Evolutionary conservation across 1,140 invertebrate species (phyloP).

Genomic region (Saccostrea glomerata): DNA sequence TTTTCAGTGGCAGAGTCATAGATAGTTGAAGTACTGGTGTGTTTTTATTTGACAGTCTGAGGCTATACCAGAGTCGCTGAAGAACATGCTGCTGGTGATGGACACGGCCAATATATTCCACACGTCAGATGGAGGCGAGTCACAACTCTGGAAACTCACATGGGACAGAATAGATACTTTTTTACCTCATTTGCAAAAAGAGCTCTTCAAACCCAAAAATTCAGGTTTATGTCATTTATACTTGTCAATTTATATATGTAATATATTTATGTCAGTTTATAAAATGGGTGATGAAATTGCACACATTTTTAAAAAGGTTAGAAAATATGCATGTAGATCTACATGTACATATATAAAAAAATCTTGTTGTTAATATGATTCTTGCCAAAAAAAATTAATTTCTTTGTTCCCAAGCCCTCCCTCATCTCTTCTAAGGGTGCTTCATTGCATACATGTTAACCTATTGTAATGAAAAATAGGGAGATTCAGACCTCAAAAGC

Average conservation of each 20-base stretch:
- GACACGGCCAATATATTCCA: constrained; percentile 90
- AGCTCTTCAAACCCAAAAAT: constrained; percentile 82
- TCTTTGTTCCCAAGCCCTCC: no score
- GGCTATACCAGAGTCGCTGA: constrained; percentile 96
- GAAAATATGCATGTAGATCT: no score
- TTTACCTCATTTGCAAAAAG: constrained; percentile 89
- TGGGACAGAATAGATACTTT: constrained; percentile 95
- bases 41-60: constrained; percentile 83
- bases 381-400: no score
- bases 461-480: no score
- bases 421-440: no score
- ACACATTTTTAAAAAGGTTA: no score
- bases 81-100: constrained; percentile 99
- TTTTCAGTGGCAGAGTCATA: neutral
- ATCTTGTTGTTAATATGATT: no score
- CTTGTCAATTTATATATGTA: neutral
- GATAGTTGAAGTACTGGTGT: neutral
- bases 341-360: no score
- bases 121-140: constrained; percentile 78
- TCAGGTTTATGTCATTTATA: constrained; percentile 47
- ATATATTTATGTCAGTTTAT: neutral
- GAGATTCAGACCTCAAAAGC: no score
- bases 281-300: no score
- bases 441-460: no score
- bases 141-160: constrained; percentile 90